Conservation (phyloP, 2,113 vertebrate species). For the Platycercus adscitus region DNA sequence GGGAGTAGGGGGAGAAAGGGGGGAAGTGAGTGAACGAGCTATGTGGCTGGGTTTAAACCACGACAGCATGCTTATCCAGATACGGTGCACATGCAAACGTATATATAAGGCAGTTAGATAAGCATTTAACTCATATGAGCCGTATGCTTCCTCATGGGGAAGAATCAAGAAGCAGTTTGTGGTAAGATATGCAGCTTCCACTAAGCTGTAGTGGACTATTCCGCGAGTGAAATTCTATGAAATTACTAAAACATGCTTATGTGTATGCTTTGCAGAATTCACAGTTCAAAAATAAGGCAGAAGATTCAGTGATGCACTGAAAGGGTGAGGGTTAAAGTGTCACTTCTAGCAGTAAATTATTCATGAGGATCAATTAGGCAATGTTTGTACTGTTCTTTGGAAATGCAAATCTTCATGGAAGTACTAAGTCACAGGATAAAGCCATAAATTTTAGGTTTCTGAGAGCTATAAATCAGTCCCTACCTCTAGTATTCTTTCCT, state of each 20-base stretch:
- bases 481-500: not conserved
- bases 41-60: too few species aligned
- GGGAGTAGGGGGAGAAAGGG: too few species aligned
- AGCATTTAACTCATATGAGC: not conserved
- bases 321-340: constrained; percentile 19
- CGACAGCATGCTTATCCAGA: not conserved
- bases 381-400: constrained; percentile 30
- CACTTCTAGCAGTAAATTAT: constrained; percentile 48
- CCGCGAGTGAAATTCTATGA: not conserved
- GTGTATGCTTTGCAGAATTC: not conserved
- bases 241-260: not conserved
- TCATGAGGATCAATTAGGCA: constrained; percentile 47
- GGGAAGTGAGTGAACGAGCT: too few species aligned
- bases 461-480: not conserved
- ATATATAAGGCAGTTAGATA: not conserved
- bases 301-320: not conserved
- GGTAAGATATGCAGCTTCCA: not conserved
- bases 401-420: not conserved
- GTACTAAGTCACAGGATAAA: not conserved
- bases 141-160: not conserved
- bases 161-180: not conserved
- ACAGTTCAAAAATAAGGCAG: not conserved
- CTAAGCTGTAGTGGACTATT: not conserved
- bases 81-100: not conserved
- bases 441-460: not conserved